phyloP scores from a whole-genome alignment of 2,888 invertebrate genomes.

The Hydriomena furcata region DNA sequence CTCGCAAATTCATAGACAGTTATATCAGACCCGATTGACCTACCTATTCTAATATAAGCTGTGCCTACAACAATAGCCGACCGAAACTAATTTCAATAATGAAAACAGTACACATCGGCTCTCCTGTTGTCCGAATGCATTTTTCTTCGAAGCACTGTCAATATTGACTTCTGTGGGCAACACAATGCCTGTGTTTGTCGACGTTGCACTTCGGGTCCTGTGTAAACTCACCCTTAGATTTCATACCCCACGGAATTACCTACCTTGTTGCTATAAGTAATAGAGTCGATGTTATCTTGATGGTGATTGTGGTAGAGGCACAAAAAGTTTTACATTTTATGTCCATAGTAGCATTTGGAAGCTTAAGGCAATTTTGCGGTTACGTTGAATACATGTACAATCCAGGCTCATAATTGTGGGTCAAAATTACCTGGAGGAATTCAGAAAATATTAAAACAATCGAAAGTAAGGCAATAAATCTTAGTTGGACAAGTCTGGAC shows the following conservation, averaged over 20 bases:
- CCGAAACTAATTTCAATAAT: conserved; percentile 76
- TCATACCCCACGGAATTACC: conserved; percentile 50
- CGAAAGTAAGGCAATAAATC: too few relatives aligned
- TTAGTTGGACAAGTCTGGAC: too few relatives aligned
- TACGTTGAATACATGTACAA: conserved; percentile 65
- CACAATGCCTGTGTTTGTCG: conserved; percentile 80
- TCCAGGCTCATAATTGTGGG: too few relatives aligned
- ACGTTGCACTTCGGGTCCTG: conserved; percentile 81
- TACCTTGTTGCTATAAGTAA: conserved; percentile 43
- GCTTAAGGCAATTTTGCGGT: conserved; percentile 72
- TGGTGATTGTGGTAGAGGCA: conserved; percentile 50
- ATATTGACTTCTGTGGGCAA: conserved; percentile 78
- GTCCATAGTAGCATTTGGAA: conserved; percentile 79
- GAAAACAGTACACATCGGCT: conserved; percentile 75
- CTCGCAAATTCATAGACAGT: too few relatives aligned
- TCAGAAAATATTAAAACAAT: too few relatives aligned
- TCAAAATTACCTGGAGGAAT: too few relatives aligned
- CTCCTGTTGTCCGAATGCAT: conserved; percentile 75
- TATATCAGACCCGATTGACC: not conserved
- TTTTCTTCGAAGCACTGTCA: conserved; percentile 77
- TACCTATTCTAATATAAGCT: conserved; percentile 15
- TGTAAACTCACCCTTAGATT: conserved; percentile 77
- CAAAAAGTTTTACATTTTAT: conserved; percentile 71
- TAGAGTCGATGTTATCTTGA: conserved; percentile 43
- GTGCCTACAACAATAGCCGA: conserved; percentile 52